Evolutionary conservation across 2,888 invertebrate genomes (phyloP).

Genomic region (Drosophila conformis): DNA sequence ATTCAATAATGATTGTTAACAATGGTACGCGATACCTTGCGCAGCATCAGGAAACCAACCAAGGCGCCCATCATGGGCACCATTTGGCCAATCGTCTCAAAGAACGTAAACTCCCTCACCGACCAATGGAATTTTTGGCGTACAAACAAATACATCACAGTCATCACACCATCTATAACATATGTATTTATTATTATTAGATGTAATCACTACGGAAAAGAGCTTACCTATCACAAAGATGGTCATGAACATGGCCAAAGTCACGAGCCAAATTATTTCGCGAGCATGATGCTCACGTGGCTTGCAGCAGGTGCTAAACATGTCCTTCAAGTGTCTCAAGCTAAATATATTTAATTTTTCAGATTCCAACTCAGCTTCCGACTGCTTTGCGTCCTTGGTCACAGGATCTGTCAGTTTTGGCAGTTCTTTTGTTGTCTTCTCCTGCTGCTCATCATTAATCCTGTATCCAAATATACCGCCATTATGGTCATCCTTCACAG

Average conservation of each 20-base stretch:
- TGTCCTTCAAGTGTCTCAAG: slow-evolving; percentile 75
- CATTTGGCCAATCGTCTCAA: slow-evolving; percentile 86
- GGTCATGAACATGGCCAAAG: slow-evolving; percentile 75
- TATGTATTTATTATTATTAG: background rate
- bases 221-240: slow-evolving; percentile 80
- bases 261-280: slow-evolving; percentile 82
- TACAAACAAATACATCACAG: slow-evolving; percentile 88
- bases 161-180: slow-evolving; percentile 77
- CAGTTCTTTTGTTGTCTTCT: background rate
- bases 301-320: slow-evolving; percentile 82
- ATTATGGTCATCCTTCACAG: background rate
- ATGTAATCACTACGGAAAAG: background rate
- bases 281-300: slow-evolving; percentile 79
- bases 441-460: background rate
- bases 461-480: slow-evolving; percentile 13
- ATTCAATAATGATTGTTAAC: background rate
- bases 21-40: slow-evolving; percentile 81
- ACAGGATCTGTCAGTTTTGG: background rate
- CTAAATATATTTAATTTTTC: slow-evolving; percentile 63
- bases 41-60: slow-evolving; percentile 87
- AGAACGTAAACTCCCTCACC: slow-evolving; percentile 87
- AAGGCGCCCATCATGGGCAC: slow-evolving; percentile 87
- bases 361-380: background rate
- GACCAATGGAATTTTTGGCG: slow-evolving; percentile 89
- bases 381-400: background rate